These are phyloP conservation scores for Indri indri DNA, from an alignment of 2,113 vertebrate species.

Conservation along the genomic window DNA sequence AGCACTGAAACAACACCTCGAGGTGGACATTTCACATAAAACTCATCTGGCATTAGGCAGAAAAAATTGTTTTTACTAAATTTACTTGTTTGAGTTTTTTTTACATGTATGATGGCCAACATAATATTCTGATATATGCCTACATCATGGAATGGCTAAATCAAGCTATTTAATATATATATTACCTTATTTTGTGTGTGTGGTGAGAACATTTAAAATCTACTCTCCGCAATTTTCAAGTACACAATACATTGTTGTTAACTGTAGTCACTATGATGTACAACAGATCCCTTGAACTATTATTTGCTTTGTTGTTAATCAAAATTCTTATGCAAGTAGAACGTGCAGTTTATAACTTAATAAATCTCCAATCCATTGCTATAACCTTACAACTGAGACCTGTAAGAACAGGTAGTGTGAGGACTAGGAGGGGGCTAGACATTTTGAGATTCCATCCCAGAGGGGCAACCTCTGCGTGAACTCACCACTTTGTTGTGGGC, in stretches of 20 bases:
- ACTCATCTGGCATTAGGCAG: not conserved
- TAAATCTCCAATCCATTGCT: not conserved
- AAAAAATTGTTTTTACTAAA: not conserved
- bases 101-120: not conserved
- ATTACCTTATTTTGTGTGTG: not conserved
- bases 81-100: not conserved
- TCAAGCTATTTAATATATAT: not conserved
- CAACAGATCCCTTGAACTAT: not conserved
- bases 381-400: not conserved
- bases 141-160: not conserved
- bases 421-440: not conserved
- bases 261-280: not conserved
- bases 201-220: not conserved
- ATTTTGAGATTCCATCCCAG: accelerated
- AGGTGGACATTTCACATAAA: not conserved
- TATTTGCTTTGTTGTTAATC: not conserved
- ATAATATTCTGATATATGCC: not conserved
- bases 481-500: constrained; percentile 99
- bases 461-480: not conserved
- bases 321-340: not conserved
- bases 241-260: not conserved
- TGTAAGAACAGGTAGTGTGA: not conserved
- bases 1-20: not conserved
- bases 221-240: not conserved
- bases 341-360: not conserved